These are phyloP conservation scores for Acyrthosiphon pisum DNA, from an alignment of 1,140 invertebrate species.

Conservation along the genomic window DNA sequence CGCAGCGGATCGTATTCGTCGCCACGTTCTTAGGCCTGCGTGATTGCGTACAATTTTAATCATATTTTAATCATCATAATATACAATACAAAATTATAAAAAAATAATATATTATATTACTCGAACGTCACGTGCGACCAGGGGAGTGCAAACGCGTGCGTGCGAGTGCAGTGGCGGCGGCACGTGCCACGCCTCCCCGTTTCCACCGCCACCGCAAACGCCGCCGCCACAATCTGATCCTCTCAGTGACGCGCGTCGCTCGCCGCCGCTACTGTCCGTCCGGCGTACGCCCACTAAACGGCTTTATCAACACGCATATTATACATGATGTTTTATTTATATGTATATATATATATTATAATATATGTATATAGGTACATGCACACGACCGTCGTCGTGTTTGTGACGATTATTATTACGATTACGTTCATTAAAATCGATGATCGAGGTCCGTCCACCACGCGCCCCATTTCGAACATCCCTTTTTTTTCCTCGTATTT, in stretches of 20 bases:
- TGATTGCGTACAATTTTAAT: conserved; percentile 10
- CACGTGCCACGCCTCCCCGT: conserved; percentile 52
- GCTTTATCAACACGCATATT: conserved; percentile 51
- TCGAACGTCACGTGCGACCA: background rate
- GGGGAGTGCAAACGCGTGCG: background rate
- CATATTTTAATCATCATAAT: background rate
- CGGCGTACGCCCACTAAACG: conserved; percentile 54
- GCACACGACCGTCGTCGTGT: conserved; percentile 1
- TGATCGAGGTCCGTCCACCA: conserved; percentile 6
- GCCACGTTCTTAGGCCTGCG: background rate
- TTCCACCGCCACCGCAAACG: background rate
- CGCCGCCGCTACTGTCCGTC: background rate
- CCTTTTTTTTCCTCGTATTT: conserved; percentile 13
- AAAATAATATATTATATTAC: background rate
- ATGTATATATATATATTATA: background rate
- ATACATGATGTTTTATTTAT: conserved; percentile 1
- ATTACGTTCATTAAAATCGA: conserved; percentile 15
- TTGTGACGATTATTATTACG: conserved; percentile 12
- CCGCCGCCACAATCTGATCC: conserved; percentile 56
- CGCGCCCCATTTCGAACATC: background rate
- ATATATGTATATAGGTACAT: background rate
- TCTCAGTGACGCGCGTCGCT: conserved; percentile 3
- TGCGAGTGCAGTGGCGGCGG: conserved; percentile 21
- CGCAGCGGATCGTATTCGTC: background rate
- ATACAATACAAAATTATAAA: background rate